Percentiles rank a stretch among this genome's conserved stretches.
Evolutionary conservation across 2,113 vertebrate genomes (phyloP).

Genomic region (Myiozetetes cayanensis): DNA sequence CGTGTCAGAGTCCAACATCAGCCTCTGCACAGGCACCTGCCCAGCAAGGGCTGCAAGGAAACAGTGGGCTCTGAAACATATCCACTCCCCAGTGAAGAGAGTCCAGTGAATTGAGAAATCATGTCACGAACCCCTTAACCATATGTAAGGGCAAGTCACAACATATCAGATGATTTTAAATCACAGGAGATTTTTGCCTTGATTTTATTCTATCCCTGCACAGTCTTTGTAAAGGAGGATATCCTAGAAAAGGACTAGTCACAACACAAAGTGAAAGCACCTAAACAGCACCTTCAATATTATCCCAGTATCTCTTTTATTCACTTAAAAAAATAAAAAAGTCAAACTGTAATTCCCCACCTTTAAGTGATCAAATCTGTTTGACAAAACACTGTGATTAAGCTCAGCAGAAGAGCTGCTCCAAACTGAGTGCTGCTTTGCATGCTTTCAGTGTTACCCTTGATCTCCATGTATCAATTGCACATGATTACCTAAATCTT

Average conservation of each 20-base stretch:
- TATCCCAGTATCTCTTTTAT: neutral
- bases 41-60: neutral
- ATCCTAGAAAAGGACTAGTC: neutral
- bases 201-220: neutral
- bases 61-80: neutral
- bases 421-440: neutral
- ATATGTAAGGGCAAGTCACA: neutral
- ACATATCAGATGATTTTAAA: neutral
- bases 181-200: neutral
- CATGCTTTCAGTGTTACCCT: neutral
- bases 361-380: neutral
- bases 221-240: neutral
- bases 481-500: neutral
- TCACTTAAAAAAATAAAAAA: neutral
- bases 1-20: neutral
- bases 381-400: neutral
- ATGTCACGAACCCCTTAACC: neutral
- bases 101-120: neutral
- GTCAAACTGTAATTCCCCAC: neutral
- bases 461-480: neutral
- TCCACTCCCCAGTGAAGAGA: neutral
- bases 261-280: neutral
- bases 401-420: neutral
- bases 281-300: neutral
- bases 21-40: neutral